Evolutionary conservation across 2,113 vertebrate genomes (phyloP), one percentile per base, ranked within the genome.

Genomic region (Colossoma macropomum): DNA sequence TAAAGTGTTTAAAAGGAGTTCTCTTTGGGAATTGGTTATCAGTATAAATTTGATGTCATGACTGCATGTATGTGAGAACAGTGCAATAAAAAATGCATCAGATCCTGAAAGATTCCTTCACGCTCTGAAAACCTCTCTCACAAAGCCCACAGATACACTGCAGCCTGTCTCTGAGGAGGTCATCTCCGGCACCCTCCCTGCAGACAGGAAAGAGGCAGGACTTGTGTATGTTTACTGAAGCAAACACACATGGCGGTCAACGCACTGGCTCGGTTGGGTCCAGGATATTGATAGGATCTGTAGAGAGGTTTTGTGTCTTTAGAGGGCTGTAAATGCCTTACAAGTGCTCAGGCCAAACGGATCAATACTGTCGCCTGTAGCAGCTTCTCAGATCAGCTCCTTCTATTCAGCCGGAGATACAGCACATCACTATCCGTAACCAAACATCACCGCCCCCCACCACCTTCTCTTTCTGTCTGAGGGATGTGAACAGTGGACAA

Each of bases 361-460:
- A 80, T 86, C 81, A 80, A 83, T 86, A 80, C 19, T 66, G 80
- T 79, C 56, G 28, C 62, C 71, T 73, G 74, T 75, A 65, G 85
- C 50, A 45, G 41, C 28, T 80, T 50, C 71, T 76, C 56, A 70
- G 60, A 85, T 73, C 68, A 30, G 59, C 50, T 78, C 34, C 19
- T 72, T 68, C 41, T 27, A 85, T 32, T 82, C 59, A 74, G 60
- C 12, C 12, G 32, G 59, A 74, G 72, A 77, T 25, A 69, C 48
- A 60, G 60, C 63, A 75, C 70, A 75, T 60, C 16, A 45, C 54
- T 65, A 74, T 27, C 60, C 16, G 12, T 38, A 63, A 52, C 8
- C n/a, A 45, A 77, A 74, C 59, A 41, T 81, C 59, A 66, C 41
- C 34, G 1, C 50, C 54, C 54, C 2, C 17, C 50, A 34, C 28